Evolutionary conservation across 2,888 invertebrate genomes (phyloP), one percentile per base, ranked within the genome.

Genomic region (Nineta flava): DNA sequence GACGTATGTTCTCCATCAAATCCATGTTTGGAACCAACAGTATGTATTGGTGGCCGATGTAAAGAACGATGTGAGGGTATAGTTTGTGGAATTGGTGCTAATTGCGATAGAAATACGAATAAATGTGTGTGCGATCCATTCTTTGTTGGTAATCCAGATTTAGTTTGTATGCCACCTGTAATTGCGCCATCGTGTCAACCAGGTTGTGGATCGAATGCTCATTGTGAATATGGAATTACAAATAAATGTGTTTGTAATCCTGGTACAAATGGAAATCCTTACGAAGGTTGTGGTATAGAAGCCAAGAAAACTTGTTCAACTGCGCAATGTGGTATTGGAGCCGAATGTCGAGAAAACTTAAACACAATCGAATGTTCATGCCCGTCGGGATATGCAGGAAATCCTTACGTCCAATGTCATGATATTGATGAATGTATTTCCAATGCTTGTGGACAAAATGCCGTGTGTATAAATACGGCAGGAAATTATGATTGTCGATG

Each of bases 401-500:
- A 93, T 69, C 87, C 92, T 0, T 90, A 87, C 62, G 77, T 91
- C 51, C 77, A 79, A 55, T 93, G 93, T 62, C 78, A 79, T 58
- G 91, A 91, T 61, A 76, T 88, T 48, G 82, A 91, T 60, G 90
- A 91, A 67, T 91, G 90, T 61, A 73, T 71, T 52, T 78, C 78
- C 54, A 81, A 81, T 58, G 86, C 86, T 1, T 88, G 88, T 60
- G 90, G 86, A 7, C 75, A 77, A 58, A 86, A 88, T 63, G 91
- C 94, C 1, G 81, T 83, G 42, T 95, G 95, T 61, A 83, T 92
- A 55, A 94, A 95, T 63, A 86, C 87, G 0, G 77, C 83, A 12
- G 94, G 94, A 48, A 82, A 85, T 58, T 94, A 82, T 63, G 88
- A 88, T 62, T 95, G 95, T 64, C 77, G 85, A 40, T 95, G 95